Base-by-base conservation (phyloP, 2,888 invertebrate species). In the Hipparchia semele region DNA sequence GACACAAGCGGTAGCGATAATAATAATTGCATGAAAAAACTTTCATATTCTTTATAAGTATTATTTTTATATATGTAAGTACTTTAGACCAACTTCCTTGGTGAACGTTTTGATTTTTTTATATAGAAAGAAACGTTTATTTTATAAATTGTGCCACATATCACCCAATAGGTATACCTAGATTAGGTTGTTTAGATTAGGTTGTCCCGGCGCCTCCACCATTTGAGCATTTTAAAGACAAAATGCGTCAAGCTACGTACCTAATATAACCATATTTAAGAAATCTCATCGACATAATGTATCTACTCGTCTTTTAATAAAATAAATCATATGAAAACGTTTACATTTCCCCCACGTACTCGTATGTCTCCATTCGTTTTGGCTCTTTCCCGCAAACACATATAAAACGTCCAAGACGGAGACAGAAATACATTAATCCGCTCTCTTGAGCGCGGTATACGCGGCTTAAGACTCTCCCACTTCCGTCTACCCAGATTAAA, bases 401-500 rank as follows among this genome's bases (percentile, higher is more conserved):
- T 12, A 46, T 64, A 9, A 56, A 56, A 59, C 39, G 62, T 59
- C 39, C 56, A 58, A 6, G 49, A 73, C 23, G 10, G 51, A 69
- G 71, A 71, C n/a, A 49, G 64, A 73, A 70, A 71, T 73, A 73
- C 62, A 59, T 67, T 74, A 76, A 71, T 73, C 71, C 76, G 74
- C 76, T 72, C 69, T 69, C 76, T 73, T 73, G 67, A 76, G 71
- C 76, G 73, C 69, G 58, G 75, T 75, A 79, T 76, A 70, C 67
- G 78, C 74, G 75, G 80, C 78, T 79, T 77, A 79, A 81, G 75
- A 76, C 59, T 60, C 72, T 74, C 79, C 78, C 73, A 76, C 80
- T 80, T 81, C 77, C 75, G 70, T 70, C 75, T 77, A 65, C 76
- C 79, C 80, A 86, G 86, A 90, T 89, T 90, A 88, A 90, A 90